Evolutionary conservation across 2,797 vertebrate genomes (phyloP).

Genomic region (Cyclura pinguis): DNA sequence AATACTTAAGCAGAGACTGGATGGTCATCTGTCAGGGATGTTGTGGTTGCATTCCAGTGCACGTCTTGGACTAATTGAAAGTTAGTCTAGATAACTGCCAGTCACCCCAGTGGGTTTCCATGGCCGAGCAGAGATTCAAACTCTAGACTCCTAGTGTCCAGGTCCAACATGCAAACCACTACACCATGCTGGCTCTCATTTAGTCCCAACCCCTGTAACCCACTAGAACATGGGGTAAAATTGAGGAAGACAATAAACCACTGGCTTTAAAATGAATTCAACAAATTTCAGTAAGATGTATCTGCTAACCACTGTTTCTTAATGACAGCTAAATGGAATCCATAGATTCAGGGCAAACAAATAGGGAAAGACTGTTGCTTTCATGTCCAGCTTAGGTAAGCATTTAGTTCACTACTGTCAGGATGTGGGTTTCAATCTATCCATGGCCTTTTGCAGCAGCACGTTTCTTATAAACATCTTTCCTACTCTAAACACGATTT

Average conservation of each 20-base stretch:
- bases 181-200: background rate
- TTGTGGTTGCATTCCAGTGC: background rate
- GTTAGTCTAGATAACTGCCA: background rate
- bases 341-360: background rate
- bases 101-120: too few relatives aligned
- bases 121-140: background rate
- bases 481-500: background rate
- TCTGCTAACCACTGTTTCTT: background rate
- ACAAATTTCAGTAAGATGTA: too few relatives aligned
- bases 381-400: background rate
- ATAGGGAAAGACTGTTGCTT: background rate
- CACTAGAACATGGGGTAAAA: background rate
- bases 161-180: background rate
- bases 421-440: background rate
- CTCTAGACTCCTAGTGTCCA: background rate
- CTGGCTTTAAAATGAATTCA: background rate
- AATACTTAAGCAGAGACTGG: background rate
- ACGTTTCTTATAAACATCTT: background rate
- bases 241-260: background rate
- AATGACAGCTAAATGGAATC: background rate
- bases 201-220: background rate
- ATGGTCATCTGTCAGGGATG: background rate
- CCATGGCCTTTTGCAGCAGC: background rate
- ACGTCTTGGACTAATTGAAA: background rate
- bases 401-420: background rate